Base-by-base conservation (phyloP, 2,113 vertebrate species). In the Pangasianodon hypophthalmus region DNA sequence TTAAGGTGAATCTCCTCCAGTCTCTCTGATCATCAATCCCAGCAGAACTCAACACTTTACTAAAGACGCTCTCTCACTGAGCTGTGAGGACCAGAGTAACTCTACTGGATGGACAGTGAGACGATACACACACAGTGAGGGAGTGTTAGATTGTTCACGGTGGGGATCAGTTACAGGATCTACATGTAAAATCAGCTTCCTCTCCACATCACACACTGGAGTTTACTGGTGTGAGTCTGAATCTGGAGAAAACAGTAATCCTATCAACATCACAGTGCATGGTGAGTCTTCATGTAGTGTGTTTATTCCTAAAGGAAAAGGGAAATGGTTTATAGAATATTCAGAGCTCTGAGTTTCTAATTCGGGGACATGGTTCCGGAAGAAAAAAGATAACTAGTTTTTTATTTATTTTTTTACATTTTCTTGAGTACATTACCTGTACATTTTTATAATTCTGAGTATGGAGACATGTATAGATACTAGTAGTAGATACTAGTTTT, bases 241-340 rank as follows among this genome's bases (percentile, higher is more conserved):
- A 41, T 71, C 69, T 71, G 69, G 69, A 71, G 69, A 32, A 71
- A 71, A 32, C 69, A 71, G 69, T 41, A 71, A 71, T 71, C 69
- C 69, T 41, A 14, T 71, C 13, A n/a, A 69, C 64, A n/a, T 69
- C 29, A 69, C 64, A 62, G 60, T 62, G 21, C 60, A 62, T 29
- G 64, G 64, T 67, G 64, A n/a, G 64, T 67, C 64, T 67, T 67
- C 64, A 67, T 67, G 26, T 67, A 9, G 37, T 37, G 37, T 37
- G 37, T 37, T 37, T 37, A 37, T 1, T 37, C 1, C 1, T 37
- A 37, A 37, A 37, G 37, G 1, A 37, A 37, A 37, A 37, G 37
- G 37, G 37, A 37, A 37, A 37, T 37, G 37, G 1, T 37, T 37
- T 37, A 37, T 1, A 37, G 37, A 37, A 37, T 37, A 37, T 37